These are phyloP conservation scores for Poeciliopsis turrubarensis DNA, from an alignment of 2,113 vertebrate genomes.

Conservation along the genomic window DNA sequence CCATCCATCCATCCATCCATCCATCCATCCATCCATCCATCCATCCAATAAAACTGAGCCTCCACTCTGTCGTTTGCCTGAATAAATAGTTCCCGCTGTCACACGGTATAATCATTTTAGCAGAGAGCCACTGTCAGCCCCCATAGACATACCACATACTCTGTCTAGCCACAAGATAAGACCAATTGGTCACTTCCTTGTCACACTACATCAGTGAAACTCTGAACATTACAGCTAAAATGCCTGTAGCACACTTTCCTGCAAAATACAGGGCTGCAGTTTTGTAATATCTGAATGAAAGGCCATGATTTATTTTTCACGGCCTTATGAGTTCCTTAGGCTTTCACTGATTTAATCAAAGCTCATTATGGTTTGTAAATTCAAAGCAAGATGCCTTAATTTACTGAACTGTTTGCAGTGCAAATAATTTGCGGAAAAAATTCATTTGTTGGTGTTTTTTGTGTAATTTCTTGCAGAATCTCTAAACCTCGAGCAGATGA, in stretches of 20 bases:
- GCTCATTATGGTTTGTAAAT: conserved; percentile 49
- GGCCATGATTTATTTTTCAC: conserved; percentile 34
- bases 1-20: conserved; percentile 16
- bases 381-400: conserved; percentile 26
- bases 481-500: conserved; percentile 90
- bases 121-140: conserved; percentile 50
- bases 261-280: conserved; percentile 47
- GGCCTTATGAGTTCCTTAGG: conserved; percentile 21
- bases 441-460: conserved; percentile 29
- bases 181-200: conserved; percentile 75
- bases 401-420: conserved; percentile 14
- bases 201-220: conserved; percentile 72
- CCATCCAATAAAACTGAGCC: not conserved
- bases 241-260: conserved; percentile 57
- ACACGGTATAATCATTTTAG: conserved; percentile 48
- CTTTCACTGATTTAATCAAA: conserved; percentile 32
- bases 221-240: conserved; percentile 61
- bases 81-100: conserved; percentile 43
- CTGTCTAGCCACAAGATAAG: conserved; percentile 64
- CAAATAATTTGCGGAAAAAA: conserved; percentile 32
- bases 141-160: conserved; percentile 61
- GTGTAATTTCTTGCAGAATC: conserved; percentile 82
- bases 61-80: not conserved
- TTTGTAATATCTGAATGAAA: conserved; percentile 44
- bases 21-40: conserved; percentile 19